Base-by-base conservation (phyloP, 1,140 invertebrate species). In the Drosophila quadrilineata region DNA sequence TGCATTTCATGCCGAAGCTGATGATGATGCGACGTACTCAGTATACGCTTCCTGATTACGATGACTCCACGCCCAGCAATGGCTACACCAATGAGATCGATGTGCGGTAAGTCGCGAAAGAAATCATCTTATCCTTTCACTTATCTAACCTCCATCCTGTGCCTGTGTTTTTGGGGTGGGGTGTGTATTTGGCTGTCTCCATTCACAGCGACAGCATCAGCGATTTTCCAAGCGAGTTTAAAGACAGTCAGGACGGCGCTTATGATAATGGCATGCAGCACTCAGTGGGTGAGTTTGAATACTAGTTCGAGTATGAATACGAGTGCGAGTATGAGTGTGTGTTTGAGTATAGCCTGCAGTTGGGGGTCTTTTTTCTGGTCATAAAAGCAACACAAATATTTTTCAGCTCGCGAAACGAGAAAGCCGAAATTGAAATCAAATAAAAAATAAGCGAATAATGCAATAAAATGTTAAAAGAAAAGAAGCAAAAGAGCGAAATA, bases 11-110 rank as follows among this genome's bases (percentile, higher is more conserved):
- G 94, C 97, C 97, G 6, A 93, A 95, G 56, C 89, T 97, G 9
- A 91, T 98, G 53, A 95, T 96, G 91, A 98, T 98, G 95, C 92
- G 95, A 46, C 91, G 96, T 49, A 96, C 96, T 0, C 95, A 95
- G 49, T 97, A 96, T 86, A 94, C 94, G 0, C 90, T 95, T 3
- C 93, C 95, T 3, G 95, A 96, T 76, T 95, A 95, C 67, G 94
- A 95, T 59, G 95, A 96, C 59, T 92, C 92, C 35, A 94, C 93
- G 54, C 92, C 94, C 16, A 94, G 95, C 26, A 93, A 94, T 59
- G 94, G 94, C 4, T 95, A 95, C 66, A 93, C 93, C 1, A 95
- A 94, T 76, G 94, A 95, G 86, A 92, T 95, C 67, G 94, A 95
- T 88, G 93, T 95, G 88, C 94, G 94, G 94, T 95, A 90, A 91